Percentiles rank a stretch among this genome's conserved stretches.
Evolutionary conservation across 2,797 vertebrate genomes (phyloP).

Genomic region (Karalla daura): DNA sequence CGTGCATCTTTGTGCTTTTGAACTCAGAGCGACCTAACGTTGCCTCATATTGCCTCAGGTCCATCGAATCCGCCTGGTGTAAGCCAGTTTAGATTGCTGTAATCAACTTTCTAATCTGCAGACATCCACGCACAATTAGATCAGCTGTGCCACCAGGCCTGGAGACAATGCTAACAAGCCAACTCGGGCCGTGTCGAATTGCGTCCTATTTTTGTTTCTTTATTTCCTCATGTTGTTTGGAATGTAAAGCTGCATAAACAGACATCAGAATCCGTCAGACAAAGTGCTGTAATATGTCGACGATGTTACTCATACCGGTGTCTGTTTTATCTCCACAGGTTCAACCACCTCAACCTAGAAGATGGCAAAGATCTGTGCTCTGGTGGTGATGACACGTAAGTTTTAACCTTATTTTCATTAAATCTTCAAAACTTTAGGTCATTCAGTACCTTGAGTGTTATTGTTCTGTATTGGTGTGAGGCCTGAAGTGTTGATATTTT

Average conservation of each 20-base stretch:
- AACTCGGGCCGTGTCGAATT: neutral
- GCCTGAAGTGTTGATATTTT: too few species aligned
- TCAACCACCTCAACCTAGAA: constrained; percentile 43
- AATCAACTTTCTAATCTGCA: constrained; percentile 12
- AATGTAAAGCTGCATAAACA: neutral
- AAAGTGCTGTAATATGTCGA: neutral
- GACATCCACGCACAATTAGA: constrained; percentile 17
- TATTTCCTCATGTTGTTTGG: neutral
- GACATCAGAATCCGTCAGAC: neutral
- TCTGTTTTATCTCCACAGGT: constrained; percentile 48
- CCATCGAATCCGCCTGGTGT: constrained; percentile 6
- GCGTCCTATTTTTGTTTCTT: neutral
- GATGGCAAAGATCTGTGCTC: constrained; percentile 78
- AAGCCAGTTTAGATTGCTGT: constrained; percentile 17
- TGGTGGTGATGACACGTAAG: constrained; percentile 80
- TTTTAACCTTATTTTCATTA: constrained; percentile 4
- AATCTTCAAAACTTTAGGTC: too few species aligned
- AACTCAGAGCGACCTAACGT: constrained; percentile 25
- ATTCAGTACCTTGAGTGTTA: too few species aligned
- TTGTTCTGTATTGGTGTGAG: too few species aligned
- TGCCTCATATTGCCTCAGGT: constrained; percentile 50
- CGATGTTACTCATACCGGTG: constrained; percentile 7
- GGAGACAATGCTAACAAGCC: constrained; percentile 29
- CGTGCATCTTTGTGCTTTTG: constrained; percentile 25
- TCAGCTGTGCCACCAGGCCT: constrained; percentile 26